Percentiles rank a stretch among this genome's conserved stretches.
Evolutionary conservation across 2,113 vertebrate genomes (phyloP).

Genomic region (Sinocyclocheilus maitianheensis): DNA sequence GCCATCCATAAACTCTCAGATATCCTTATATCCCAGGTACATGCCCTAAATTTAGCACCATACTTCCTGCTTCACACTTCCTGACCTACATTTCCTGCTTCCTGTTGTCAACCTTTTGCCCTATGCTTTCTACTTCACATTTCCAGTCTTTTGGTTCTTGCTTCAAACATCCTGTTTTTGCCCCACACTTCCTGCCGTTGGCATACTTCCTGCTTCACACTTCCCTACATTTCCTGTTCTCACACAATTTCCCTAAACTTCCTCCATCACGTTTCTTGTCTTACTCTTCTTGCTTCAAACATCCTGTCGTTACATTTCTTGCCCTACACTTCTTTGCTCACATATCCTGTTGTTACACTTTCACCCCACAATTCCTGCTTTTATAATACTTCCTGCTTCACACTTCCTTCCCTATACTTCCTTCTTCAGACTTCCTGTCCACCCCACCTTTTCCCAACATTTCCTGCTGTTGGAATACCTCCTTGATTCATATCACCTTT

Average conservation of each 20-base stretch:
- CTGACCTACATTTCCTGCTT: neutral
- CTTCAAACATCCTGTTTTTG: neutral
- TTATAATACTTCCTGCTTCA: neutral
- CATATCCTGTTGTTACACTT: neutral
- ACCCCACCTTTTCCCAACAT: neutral
- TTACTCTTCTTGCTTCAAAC: neutral
- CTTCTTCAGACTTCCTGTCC: neutral
- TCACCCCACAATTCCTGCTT: too few relatives aligned
- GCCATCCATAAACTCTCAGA: conserved; percentile 86
- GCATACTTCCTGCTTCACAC: neutral
- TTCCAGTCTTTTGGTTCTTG: neutral
- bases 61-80: neutral
- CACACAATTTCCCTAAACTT: neutral
- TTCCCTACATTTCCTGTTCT: neutral
- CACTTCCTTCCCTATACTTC: neutral
- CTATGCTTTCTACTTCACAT: neutral
- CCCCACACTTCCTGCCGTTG: neutral
- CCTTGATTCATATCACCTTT: neutral
- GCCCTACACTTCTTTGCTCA: too few relatives aligned
- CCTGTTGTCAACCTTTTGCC: neutral
- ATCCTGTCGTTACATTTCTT: neutral
- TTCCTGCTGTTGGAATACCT: neutral
- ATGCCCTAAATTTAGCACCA: too few relatives aligned
- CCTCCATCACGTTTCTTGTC: neutral
- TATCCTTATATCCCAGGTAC: conserved; percentile 87